These are phyloP conservation scores for Montifringilla adamsi DNA, from an alignment of 2,113 vertebrate genomes.

Conservation along the genomic window DNA sequence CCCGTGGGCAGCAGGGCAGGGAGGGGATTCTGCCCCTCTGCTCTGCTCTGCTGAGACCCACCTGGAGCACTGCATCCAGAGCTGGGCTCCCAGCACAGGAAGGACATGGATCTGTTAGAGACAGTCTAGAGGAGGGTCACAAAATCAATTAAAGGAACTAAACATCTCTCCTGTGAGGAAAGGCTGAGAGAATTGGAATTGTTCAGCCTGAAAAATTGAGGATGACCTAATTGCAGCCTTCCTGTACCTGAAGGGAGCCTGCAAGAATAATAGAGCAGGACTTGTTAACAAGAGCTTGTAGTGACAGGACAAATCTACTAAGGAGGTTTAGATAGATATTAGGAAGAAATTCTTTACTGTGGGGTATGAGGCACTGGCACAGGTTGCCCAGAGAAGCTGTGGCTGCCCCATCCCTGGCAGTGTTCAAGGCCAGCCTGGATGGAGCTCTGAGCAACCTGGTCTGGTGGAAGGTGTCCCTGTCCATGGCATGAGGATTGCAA, in stretches of 20 bases:
- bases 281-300: neutral
- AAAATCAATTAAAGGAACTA: accelerated
- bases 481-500: accelerated
- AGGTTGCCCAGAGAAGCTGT: neutral
- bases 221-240: neutral
- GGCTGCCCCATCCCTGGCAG: accelerated
- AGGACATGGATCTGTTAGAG: accelerated
- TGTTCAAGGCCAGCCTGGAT: neutral
- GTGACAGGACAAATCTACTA: neutral
- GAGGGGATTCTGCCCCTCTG: neutral
- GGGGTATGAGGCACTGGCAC: accelerated
- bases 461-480: neutral
- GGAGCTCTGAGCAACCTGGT: neutral
- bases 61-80: neutral
- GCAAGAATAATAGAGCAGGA: neutral
- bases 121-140: accelerated
- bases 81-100: neutral
- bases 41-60: neutral
- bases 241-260: neutral
- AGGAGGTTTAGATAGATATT: neutral
- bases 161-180: neutral
- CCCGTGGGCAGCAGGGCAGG: neutral
- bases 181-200: neutral
- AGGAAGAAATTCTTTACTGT: neutral
- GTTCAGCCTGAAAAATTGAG: neutral